These are phyloP conservation scores for Macquaria australasica DNA, from an alignment of 2,113 vertebrate genomes.

Conservation along the genomic window DNA sequence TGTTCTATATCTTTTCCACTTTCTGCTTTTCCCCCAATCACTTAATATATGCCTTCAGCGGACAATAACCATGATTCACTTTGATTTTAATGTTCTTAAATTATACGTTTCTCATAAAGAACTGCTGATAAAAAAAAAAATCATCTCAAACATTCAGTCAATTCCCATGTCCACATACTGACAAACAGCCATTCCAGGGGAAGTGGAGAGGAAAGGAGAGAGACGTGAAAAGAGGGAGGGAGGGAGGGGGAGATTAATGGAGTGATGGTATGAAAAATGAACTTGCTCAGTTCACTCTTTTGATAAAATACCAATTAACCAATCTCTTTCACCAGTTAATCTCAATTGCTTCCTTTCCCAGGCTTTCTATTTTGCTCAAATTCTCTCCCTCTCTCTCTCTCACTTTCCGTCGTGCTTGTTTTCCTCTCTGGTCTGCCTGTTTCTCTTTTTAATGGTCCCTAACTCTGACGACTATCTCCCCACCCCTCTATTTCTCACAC, in stretches of 20 bases:
- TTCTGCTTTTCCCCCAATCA: background rate
- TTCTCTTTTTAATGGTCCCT: constrained; percentile 62
- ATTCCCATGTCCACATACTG: background rate
- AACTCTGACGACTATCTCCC: constrained; percentile 36
- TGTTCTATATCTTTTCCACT: background rate
- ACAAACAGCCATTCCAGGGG: background rate
- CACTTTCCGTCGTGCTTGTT: background rate
- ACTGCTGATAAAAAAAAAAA: background rate
- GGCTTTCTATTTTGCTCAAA: constrained; percentile 36
- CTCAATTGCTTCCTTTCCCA: constrained; percentile 34
- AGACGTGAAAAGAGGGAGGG: background rate
- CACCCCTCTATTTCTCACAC: constrained; percentile 53
- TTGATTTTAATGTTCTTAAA: constrained; percentile 14
- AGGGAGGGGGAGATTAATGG: constrained; percentile 39
- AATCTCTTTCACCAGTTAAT: constrained; percentile 65
- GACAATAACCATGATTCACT: constrained; percentile 6
- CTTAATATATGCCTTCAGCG: constrained; percentile 4
- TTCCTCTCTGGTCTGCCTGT: constrained; percentile 32
- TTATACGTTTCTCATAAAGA: background rate
- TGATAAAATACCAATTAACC: constrained; percentile 76
- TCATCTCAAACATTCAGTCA: background rate
- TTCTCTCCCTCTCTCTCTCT: constrained; percentile 10
- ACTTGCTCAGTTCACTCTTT: constrained; percentile 52
- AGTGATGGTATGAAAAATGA: constrained; percentile 53
- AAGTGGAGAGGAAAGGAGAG: constrained; percentile 12